Base-by-base conservation (phyloP, 2,888 invertebrate species). In the Slavum lentiscoides region DNA sequence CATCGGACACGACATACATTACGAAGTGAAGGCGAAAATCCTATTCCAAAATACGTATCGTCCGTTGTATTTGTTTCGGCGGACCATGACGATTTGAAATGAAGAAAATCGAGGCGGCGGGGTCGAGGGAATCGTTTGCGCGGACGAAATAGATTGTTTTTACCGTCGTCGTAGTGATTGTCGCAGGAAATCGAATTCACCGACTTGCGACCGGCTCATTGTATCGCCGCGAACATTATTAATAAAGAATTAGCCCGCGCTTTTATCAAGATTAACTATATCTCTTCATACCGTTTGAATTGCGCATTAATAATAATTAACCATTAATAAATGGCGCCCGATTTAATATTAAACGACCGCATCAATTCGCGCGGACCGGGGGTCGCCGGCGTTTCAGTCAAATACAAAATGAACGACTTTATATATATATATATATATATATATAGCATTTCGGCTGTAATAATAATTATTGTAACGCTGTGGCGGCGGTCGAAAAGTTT, bases 231-330 rank as follows among this genome's bases (percentile, higher is more conserved):
- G 64, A 74, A 74, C 64, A 66, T 74, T 55, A 74, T 64, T 64
- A 74, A 74, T 74, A 67, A 67, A 39, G 67, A 75, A 67, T 75
- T 75, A 67, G 58, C 30, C 30, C 30, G 30, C 15, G 67, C 67
- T 75, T 75, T 75, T 75, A 74, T 74, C 74, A 74, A 74, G 66
- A 74, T 74, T 66, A 66, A 74, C 74, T 17, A 55, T 37, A 55
- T 74, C 23, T 74, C 21, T 55, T 21, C 58, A 19, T 64, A 23
- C 58, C 58, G 58, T 43, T 19, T n/a, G 64, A 5, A 75, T 59
- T 43, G 75, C 58, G 39, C 75, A 59, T 75, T 75, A 75, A 75
- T 75, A 75, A 75, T 75, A 75, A 75, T 75, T 75, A 67, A 43
- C 53, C 75, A 75, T 75, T 75, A 75, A 75, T 75, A 67, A 75